Percentiles rank a stretch among this genome's conserved stretches.
These are phyloP conservation scores for Stichopus chloronotus DNA, from an alignment of 35 echinoderm and acorn worm species.

Conservation along the genomic window DNA sequence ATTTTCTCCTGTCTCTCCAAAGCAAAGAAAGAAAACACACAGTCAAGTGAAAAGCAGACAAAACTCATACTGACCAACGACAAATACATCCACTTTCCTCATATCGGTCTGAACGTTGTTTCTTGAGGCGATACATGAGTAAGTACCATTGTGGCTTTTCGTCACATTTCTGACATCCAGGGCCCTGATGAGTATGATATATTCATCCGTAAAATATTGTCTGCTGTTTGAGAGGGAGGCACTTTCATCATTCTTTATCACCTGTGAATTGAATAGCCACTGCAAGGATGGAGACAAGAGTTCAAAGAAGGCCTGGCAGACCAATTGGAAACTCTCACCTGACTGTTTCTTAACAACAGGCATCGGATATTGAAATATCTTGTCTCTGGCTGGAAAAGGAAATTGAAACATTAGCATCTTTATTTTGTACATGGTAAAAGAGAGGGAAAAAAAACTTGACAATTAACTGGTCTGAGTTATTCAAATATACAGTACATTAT, in stretches of 20 bases:
- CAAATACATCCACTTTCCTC: background rate
- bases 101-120: constrained; percentile 1
- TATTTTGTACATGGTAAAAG: background rate
- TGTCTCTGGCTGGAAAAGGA: background rate
- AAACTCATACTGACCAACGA: constrained; percentile 3
- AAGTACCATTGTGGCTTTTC: background rate
- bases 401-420: background rate
- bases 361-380: constrained; percentile 27
- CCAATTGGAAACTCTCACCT: background rate
- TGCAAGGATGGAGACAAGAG: background rate
- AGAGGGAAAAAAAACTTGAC: too few relatives aligned
- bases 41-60: too few relatives aligned
- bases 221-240: background rate
- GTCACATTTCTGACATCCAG: background rate
- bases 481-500: too few relatives aligned
- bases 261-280: background rate
- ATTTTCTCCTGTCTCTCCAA: too few relatives aligned
- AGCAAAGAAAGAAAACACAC: too few relatives aligned
- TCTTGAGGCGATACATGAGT: background rate
- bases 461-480: too few relatives aligned
- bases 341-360: background rate
- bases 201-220: background rate
- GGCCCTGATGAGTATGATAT: background rate
- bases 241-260: background rate
- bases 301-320: background rate